These are phyloP conservation scores for Dryoscopus gambensis DNA, from an alignment of 2,113 vertebrate species.

Conservation along the genomic window DNA sequence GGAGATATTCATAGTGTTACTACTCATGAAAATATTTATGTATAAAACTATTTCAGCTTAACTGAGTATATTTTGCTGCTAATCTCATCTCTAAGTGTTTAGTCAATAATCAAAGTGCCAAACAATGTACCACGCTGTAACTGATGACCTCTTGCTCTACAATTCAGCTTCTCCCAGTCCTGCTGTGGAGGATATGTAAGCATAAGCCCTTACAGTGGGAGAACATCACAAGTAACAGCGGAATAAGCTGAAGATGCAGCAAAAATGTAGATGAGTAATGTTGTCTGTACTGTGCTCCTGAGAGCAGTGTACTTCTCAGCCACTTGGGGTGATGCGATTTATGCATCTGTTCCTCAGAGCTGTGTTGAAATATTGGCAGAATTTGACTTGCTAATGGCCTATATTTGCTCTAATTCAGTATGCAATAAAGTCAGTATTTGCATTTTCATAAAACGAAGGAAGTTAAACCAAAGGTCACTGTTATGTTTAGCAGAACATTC, in stretches of 20 bases:
- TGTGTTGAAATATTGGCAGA: neutral
- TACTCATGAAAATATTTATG: neutral
- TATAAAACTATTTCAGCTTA: neutral
- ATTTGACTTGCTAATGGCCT: slow-evolving; percentile 38
- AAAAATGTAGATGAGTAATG: neutral
- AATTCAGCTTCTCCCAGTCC: neutral
- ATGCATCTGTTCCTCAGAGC: neutral
- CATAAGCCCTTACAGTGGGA: neutral
- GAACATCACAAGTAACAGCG: neutral
- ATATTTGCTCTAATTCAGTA: neutral
- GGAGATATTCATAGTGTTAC: neutral
- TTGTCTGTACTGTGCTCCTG: neutral
- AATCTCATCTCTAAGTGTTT: neutral
- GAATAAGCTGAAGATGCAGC: neutral
- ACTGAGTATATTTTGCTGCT: neutral
- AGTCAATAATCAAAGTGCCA: neutral
- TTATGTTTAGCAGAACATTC: neutral
- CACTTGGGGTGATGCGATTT: neutral
- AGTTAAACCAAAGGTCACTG: neutral
- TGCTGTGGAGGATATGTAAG: neutral
- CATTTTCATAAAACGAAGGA: neutral
- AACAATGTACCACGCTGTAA: neutral
- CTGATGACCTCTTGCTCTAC: neutral
- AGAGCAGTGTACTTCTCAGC: neutral
- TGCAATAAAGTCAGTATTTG: slow-evolving; percentile 18